phyloP scores from a whole-genome alignment of 2,113 vertebrate genomes.

The Oryzias melastigma region DNA sequence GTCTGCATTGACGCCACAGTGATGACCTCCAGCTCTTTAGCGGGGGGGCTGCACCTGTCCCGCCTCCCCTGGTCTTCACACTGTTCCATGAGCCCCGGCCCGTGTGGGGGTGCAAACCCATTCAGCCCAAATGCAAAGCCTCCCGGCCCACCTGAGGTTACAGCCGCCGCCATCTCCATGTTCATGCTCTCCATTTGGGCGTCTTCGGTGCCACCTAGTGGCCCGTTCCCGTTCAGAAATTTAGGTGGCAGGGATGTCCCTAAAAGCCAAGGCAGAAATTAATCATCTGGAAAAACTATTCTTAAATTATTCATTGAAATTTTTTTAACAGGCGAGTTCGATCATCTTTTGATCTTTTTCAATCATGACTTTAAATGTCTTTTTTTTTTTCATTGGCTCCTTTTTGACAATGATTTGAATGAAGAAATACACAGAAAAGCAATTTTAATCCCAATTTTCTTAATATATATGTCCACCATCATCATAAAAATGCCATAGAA shows the following conservation, averaged over 20 bases:
- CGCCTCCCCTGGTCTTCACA: constrained; percentile 74
- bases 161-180: constrained; percentile 77
- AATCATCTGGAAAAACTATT: too few species aligned
- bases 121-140: constrained; percentile 86
- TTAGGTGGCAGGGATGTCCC: constrained; percentile 51
- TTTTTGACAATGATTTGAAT: too few species aligned
- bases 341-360: too few species aligned
- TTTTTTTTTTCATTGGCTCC: too few species aligned
- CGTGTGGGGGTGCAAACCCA: constrained; percentile 72
- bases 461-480: too few species aligned
- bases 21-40: constrained; percentile 93
- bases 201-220: constrained; percentile 79
- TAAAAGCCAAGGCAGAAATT: constrained; percentile 12
- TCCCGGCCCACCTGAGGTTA: constrained; percentile 93
- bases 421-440: too few species aligned
- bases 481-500: too few species aligned
- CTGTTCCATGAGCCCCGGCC: constrained; percentile 79
- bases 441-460: too few species aligned
- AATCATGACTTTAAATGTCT: too few species aligned
- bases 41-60: constrained; percentile 66
- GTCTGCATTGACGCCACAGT: constrained; percentile 97
- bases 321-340: too few species aligned
- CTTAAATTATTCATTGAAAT: too few species aligned
- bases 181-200: constrained; percentile 85
- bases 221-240: constrained; percentile 59